Evolutionary conservation across 1,140 invertebrate genomes (phyloP).

Genomic region (Brachionus manjavacas): DNA sequence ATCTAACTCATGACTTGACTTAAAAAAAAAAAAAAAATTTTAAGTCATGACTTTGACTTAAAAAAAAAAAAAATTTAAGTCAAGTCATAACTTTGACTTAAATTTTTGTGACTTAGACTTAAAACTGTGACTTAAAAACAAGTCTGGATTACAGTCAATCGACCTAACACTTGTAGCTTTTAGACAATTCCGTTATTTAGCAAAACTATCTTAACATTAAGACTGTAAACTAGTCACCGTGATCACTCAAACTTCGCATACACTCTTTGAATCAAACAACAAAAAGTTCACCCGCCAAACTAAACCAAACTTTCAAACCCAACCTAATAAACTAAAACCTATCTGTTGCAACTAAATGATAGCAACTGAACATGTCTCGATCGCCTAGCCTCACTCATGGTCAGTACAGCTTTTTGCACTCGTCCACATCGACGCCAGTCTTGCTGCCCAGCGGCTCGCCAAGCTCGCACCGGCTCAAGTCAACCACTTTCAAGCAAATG

Average conservation of each 20-base stretch:
- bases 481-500: not conserved
- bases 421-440: not conserved
- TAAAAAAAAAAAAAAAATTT: too few relatives aligned
- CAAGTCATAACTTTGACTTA: too few relatives aligned
- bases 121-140: too few relatives aligned
- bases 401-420: not conserved
- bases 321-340: too few relatives aligned
- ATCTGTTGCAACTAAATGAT: not conserved
- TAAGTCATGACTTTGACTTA: too few relatives aligned
- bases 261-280: not conserved
- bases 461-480: not conserved
- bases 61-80: too few relatives aligned
- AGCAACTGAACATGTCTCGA: not conserved
- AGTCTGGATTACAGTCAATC: too few relatives aligned
- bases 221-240: not conserved
- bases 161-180: too few relatives aligned
- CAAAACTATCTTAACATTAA: not conserved
- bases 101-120: too few relatives aligned
- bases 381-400: not conserved
- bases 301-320: not conserved
- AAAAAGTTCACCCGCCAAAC: slow-evolving; percentile 12
- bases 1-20: too few relatives aligned
- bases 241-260: not conserved
- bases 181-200: too few relatives aligned
- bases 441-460: not conserved